Evolutionary conservation across 2,888 invertebrate species (phyloP).

Genomic region (Chrysomela aeneicollis): DNA sequence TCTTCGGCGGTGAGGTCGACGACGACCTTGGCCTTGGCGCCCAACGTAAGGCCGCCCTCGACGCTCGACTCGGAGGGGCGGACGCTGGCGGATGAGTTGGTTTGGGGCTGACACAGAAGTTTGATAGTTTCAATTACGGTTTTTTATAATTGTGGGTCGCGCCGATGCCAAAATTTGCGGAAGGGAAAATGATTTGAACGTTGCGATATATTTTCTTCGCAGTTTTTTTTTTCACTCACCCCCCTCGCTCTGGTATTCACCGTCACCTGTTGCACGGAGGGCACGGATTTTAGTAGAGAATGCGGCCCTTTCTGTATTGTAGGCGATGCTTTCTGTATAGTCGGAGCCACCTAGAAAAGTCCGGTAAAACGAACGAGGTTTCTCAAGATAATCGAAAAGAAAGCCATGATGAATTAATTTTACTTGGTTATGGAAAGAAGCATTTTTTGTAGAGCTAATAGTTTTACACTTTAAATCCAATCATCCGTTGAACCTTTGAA

Average conservation of each 20-base stretch:
- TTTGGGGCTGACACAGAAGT: conserved; percentile 18
- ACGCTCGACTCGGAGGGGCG: conserved; percentile 77
- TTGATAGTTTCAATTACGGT: too few species aligned
- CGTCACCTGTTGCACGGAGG: background rate
- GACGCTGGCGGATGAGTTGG: conserved; percentile 52
- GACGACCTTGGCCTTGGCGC: conserved; percentile 59
- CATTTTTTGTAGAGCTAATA: too few species aligned
- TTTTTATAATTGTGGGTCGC: too few species aligned
- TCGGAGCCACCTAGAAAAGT: background rate
- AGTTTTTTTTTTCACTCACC: conserved; percentile 15
- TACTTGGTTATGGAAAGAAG: too few species aligned
- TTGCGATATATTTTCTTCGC: too few species aligned
- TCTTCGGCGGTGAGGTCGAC: conserved; percentile 73
- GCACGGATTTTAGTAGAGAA: conserved; percentile 6
- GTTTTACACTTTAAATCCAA: too few species aligned
- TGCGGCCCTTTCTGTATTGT: background rate
- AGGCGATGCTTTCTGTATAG: background rate
- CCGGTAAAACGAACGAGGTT: too few species aligned
- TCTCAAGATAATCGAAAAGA: too few species aligned
- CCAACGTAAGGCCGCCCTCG: conserved; percentile 75
- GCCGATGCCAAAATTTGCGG: too few species aligned
- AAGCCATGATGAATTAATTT: too few species aligned
- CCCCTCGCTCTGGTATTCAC: conserved; percentile 25
- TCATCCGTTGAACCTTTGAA: too few species aligned
- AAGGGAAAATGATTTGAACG: too few species aligned